A percentile compares a stretch with the other conserved stretches of the same genome.
Conservation (phyloP, 2,113 vertebrate genomes). For the Octodon degus region DNA sequence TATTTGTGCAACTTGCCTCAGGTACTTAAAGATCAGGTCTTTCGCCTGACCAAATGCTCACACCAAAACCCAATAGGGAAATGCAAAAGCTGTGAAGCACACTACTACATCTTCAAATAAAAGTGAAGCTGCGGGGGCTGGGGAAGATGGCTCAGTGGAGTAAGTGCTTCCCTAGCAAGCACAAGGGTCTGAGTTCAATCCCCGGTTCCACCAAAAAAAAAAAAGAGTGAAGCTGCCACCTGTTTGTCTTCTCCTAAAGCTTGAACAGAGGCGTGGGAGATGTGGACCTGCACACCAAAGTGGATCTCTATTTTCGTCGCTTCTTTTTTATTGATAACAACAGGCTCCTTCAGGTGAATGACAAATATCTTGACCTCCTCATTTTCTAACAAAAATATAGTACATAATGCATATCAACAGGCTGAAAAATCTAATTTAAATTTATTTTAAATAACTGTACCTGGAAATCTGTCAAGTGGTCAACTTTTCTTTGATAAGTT, state of each 20-base stretch:
- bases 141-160: too few relatives aligned
- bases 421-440: neutral
- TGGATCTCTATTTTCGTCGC: slow-evolving; percentile 87
- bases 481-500: neutral
- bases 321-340: slow-evolving; percentile 82
- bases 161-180: too few relatives aligned
- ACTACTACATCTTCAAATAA: neutral
- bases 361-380: slow-evolving; percentile 81
- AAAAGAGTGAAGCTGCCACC: slow-evolving; percentile 70
- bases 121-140: slow-evolving; percentile 66
- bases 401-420: neutral
- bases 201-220: too few relatives aligned
- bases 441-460: neutral
- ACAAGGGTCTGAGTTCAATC: too few relatives aligned
- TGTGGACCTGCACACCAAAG: slow-evolving; percentile 86
- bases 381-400: slow-evolving; percentile 78
- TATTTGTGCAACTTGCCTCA: too few relatives aligned
- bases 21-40: neutral
- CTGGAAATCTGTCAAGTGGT: neutral
- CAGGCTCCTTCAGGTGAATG: slow-evolving; percentile 84
- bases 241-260: slow-evolving; percentile 86
- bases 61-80: neutral
- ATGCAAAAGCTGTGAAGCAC: neutral
- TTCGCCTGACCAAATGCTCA: neutral
- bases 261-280: slow-evolving; percentile 78